A percentile compares a stretch with the other conserved stretches of the same genome.
Conservation (phyloP, 2,113 vertebrate genomes). For the Hyperoodon ampullatus region DNA sequence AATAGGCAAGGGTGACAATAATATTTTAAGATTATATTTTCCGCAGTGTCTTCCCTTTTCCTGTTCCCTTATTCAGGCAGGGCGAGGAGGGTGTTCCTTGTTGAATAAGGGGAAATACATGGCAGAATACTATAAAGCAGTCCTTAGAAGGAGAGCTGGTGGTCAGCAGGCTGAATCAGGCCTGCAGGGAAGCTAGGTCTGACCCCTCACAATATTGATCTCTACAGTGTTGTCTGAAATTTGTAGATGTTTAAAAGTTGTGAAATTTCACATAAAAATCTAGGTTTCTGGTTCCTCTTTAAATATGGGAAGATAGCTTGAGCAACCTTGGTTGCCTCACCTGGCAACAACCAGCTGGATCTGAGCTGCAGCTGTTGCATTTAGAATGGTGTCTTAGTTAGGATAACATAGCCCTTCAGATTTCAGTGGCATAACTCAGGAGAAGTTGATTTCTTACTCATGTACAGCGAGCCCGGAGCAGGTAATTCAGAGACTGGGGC, state of each 20-base stretch:
- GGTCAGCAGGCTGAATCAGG: neutral
- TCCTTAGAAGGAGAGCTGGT: neutral
- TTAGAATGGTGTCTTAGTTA: neutral
- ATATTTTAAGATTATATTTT: neutral
- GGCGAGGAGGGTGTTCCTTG: neutral
- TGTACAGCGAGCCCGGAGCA: neutral
- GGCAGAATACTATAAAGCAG: neutral
- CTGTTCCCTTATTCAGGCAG: neutral
- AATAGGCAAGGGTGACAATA: neutral
- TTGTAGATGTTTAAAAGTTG: neutral
- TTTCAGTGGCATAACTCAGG: neutral
- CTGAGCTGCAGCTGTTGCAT: neutral
- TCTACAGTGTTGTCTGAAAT: neutral
- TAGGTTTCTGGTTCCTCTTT: neutral
- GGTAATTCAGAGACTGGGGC: neutral
- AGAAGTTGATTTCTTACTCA: neutral
- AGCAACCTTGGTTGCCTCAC: neutral
- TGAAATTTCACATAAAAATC: neutral
- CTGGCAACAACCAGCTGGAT: neutral
- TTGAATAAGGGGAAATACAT: neutral
- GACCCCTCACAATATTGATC: neutral
- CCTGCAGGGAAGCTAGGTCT: neutral
- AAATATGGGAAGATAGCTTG: neutral
- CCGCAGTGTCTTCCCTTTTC: neutral
- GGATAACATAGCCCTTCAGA: neutral